A percentile compares a stretch with the other conserved stretches of the same genome.
These are phyloP conservation scores for Leptopterna dolabrata DNA, from an alignment of 2,888 invertebrate genomes.

Conservation along the genomic window DNA sequence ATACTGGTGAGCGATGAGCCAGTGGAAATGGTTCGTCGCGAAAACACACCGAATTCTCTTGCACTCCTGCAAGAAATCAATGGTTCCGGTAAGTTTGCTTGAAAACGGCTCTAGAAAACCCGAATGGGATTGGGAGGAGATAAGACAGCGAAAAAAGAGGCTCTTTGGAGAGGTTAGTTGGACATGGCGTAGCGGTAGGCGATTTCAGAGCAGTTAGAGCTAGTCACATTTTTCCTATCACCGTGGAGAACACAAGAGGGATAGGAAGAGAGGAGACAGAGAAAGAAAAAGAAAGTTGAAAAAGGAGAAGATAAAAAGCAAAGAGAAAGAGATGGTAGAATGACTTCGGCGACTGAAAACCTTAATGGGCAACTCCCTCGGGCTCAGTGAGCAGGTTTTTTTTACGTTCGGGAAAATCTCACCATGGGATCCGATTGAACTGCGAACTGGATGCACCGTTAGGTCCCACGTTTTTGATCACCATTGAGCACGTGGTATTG, in stretches of 20 bases:
- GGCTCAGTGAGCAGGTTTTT: constrained; percentile 3
- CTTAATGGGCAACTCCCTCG: constrained; percentile 6
- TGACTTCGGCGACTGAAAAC: constrained; percentile 3
- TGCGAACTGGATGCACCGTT: background rate
- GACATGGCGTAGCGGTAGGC: constrained; percentile 7
- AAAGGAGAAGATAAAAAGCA: background rate
- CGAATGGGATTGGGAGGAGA: background rate
- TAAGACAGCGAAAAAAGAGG: background rate
- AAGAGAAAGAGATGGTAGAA: background rate
- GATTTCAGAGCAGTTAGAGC: constrained; percentile 8
- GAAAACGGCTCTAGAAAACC: background rate
- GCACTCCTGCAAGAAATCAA: background rate
- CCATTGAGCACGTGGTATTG: background rate
- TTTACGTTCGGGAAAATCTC: background rate
- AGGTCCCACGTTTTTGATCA: background rate
- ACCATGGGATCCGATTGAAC: background rate
- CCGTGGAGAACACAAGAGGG: constrained; percentile 2
- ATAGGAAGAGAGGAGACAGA: background rate
- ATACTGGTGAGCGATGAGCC: no score
- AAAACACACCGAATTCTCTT: background rate
- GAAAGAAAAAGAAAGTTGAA: background rate
- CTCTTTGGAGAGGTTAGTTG: background rate
- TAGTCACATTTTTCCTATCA: constrained; percentile 3
- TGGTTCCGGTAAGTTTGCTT: background rate
- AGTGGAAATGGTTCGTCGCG: background rate